Evolutionary conservation across 2,113 vertebrate genomes (phyloP), one percentile per base, ranked within the genome.

Genomic region (Urocolius indicus): DNA sequence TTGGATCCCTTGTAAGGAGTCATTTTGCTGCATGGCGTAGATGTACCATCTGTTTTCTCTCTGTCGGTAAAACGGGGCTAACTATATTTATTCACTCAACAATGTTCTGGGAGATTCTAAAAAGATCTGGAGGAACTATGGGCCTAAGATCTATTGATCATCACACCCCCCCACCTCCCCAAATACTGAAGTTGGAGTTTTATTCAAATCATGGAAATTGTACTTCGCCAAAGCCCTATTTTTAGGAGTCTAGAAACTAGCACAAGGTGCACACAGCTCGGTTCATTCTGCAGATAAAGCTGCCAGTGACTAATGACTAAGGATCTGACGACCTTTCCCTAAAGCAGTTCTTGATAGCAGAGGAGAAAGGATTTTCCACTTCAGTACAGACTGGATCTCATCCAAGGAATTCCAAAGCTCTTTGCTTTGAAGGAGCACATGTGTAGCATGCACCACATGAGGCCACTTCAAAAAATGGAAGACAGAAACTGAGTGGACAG

Each of bases 11-110:
- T 78, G 52, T 81, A 49, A 89, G 75, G 66, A 96, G 84, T 87
- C 65, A 75, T 90, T 89, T 94, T 91, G 54, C 96, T 92, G 54
- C 65, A 87, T 94, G 89, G 86, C 95, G 84, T 97, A 94, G 77
- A 92, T 94, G 82, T 87, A 77, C 87, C 91, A 90, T 93, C 95
- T 95, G 82, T 86, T 93, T 91, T 94, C 58, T 87, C 49, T 87
- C 71, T 89, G 46, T 54, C 30, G 5, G 72, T 91, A 77, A 95
- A 96, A 90, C 63, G 55, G 75, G 63, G 12, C 52, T 94, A 59
- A 74, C 78, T 91, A 63, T 93, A 91, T 95, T 96, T 95, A 93
- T 77, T 94, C 85, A 59, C 52, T 88, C 55, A 73, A 3, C 66
- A 49, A 8, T 58, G 27, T 93, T 94, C 68, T 92, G 51, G 32